Evolutionary conservation across 2,113 vertebrate genomes (phyloP).

Genomic region (Naja naja): DNA sequence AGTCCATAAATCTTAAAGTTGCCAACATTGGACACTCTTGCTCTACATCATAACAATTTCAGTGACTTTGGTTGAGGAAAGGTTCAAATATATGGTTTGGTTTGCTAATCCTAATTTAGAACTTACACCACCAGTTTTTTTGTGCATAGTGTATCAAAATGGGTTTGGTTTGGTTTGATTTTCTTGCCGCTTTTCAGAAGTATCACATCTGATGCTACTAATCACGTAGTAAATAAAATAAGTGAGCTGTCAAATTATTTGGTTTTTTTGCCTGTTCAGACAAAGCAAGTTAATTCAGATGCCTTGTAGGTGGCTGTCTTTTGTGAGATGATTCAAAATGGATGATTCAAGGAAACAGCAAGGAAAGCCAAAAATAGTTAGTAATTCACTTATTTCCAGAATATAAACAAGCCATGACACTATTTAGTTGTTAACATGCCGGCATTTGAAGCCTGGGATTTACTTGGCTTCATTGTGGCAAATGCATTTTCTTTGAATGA

Average conservation of each 20-base stretch:
- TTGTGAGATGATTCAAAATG: constrained; percentile 15
- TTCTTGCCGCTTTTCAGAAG: constrained; percentile 5
- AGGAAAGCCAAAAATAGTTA: constrained; percentile 46
- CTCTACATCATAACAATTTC: constrained; percentile 9
- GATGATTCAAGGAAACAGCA: constrained; percentile 45
- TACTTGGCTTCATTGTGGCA: constrained; percentile 37
- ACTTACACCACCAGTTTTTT: background rate
- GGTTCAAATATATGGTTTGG: constrained; percentile 1
- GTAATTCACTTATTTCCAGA: constrained; percentile 48
- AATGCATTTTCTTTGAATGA: constrained; percentile 2
- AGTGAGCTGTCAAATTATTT: constrained; percentile 18
- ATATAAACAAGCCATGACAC: constrained; percentile 49
- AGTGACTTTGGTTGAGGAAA: constrained; percentile 37
- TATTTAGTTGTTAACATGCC: constrained; percentile 54
- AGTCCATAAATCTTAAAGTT: background rate
- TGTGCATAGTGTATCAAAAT: background rate
- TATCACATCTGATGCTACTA: constrained; percentile 20
- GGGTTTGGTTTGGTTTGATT: background rate
- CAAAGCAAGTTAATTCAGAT: constrained; percentile 35
- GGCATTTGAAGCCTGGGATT: constrained; percentile 51
- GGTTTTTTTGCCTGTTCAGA: constrained; percentile 6
- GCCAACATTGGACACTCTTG: background rate
- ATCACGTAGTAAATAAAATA: constrained; percentile 36
- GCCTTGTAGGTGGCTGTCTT: constrained; percentile 17
- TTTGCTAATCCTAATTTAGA: background rate